A percentile compares a stretch with the other conserved stretches of the same genome.
phyloP scores from a whole-genome alignment of 2,888 invertebrate genomes.

The Eilema griseolum region DNA sequence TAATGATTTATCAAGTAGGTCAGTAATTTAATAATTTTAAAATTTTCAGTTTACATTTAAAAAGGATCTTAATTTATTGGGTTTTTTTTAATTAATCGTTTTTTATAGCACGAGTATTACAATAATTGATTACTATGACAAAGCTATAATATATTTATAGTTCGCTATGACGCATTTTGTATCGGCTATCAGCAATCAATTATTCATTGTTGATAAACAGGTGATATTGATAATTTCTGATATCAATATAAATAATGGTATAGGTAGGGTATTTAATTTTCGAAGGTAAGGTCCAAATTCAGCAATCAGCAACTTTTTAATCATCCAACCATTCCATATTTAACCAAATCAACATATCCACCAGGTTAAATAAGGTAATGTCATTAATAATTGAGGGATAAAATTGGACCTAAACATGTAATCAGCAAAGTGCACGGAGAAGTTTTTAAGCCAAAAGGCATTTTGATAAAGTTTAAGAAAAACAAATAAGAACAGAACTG shows the following conservation, averaged over 20 bases:
- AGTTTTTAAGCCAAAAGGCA: background rate
- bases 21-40: too few species aligned
- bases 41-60: too few species aligned
- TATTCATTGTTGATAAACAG: background rate
- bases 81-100: too few species aligned
- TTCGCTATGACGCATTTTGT: background rate
- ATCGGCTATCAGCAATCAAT: background rate
- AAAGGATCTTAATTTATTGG: too few species aligned
- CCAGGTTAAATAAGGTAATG: background rate
- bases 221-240: slow-evolving; percentile 4
- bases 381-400: background rate
- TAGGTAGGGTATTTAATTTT: background rate
- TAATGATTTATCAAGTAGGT: too few species aligned
- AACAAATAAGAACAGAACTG: background rate
- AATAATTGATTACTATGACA: background rate
- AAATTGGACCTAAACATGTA: background rate
- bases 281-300: background rate
- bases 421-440: background rate
- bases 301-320: background rate
- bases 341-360: too few species aligned
- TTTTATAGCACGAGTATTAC: background rate
- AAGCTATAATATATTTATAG: background rate
- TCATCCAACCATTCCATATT: too few species aligned
- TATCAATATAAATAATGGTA: slow-evolving; percentile 1
- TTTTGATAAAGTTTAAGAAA: background rate